Conservation (phyloP, 1,140 invertebrate species). For the Nixonia krombeini region DNA sequence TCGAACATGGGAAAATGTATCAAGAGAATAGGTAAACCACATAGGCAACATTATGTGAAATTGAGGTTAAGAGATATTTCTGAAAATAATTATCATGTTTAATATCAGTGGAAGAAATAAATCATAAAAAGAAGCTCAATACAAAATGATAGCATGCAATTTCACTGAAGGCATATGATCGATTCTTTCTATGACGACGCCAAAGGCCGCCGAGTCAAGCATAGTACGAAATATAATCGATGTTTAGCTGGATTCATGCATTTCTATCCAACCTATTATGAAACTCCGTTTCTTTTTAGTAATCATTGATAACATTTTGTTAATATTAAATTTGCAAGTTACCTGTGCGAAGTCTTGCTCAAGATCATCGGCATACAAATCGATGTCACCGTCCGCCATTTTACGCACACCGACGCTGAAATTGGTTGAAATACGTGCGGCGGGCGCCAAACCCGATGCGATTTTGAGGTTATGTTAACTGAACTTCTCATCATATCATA, state of each 20-base stretch:
- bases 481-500: too few species aligned
- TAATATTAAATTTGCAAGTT: slow-evolving; percentile 57
- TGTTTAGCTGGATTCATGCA: neutral
- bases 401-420: slow-evolving; percentile 74
- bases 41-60: too few species aligned
- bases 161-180: too few species aligned
- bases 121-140: too few species aligned
- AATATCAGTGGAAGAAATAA: too few species aligned
- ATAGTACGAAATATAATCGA: neutral
- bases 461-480: too few species aligned
- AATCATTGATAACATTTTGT: neutral
- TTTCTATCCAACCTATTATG: slow-evolving; percentile 1
- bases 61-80: too few species aligned
- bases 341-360: slow-evolving; percentile 95
- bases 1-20: too few species aligned
- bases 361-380: slow-evolving; percentile 96
- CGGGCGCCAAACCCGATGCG: slow-evolving; percentile 40
- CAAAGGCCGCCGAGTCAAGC: neutral
- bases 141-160: too few species aligned
- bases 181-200: neutral
- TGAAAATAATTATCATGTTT: too few species aligned
- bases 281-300: neutral
- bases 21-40: too few species aligned
- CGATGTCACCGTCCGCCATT: slow-evolving; percentile 97
- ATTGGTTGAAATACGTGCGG: slow-evolving; percentile 40